Percentiles rank a stretch among this genome's conserved stretches.
Conservation (phyloP, 1,140 invertebrate species). For the Drosophila ogumai region DNA sequence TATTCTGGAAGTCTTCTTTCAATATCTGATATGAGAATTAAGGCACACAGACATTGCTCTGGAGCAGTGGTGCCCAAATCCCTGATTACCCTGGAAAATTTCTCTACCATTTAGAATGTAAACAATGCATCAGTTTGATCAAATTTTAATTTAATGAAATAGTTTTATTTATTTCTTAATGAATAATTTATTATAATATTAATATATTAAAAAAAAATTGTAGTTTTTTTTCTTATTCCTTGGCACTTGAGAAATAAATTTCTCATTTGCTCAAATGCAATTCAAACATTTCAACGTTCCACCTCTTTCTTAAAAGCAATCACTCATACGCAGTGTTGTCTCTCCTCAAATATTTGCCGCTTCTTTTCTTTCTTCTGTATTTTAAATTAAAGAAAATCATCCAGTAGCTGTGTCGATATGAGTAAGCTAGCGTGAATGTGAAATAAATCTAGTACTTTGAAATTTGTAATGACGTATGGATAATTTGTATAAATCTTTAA, state of each 20-base stretch:
- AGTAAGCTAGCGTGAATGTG: no score
- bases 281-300: neutral
- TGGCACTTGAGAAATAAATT: neutral
- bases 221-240: neutral
- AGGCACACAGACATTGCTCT: no score
- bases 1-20: neutral
- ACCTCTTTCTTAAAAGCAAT: neutral
- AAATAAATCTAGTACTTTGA: neutral
- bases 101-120: no score
- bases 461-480: neutral
- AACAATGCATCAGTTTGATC: no score
- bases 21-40: neutral
- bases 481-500: neutral
- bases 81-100: no score
- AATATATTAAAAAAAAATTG: no score
- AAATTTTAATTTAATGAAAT: neutral
- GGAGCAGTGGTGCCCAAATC: no score
- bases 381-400: neutral
- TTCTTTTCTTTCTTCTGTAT: neutral
- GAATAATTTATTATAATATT: no score
- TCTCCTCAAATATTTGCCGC: no score
- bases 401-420: neutral
- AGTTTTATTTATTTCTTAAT: neutral
- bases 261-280: neutral
- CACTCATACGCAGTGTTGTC: constrained; percentile 11